phyloP scores from a whole-genome alignment of 2,888 invertebrate genomes.

The Lepidonotus clava region DNA sequence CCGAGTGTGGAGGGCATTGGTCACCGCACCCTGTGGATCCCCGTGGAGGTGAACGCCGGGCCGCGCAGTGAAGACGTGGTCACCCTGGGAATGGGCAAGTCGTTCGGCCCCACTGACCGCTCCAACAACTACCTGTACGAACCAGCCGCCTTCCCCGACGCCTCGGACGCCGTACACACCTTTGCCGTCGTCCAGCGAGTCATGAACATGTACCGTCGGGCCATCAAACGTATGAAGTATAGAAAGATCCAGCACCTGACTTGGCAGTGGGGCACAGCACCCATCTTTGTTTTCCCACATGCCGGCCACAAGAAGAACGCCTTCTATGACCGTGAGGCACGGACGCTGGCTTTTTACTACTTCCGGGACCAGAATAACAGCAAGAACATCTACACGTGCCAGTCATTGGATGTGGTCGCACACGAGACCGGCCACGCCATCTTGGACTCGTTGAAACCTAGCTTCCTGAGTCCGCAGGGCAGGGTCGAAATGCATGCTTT shows the following conservation, averaged over 20 bases:
- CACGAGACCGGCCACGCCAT: constrained; percentile 55
- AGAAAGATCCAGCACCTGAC: constrained; percentile 15
- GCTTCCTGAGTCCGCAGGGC: not conserved
- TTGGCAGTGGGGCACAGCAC: constrained; percentile 51
- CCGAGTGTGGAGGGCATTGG: constrained; percentile 22
- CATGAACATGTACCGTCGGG: constrained; percentile 40
- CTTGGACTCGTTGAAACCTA: constrained; percentile 37
- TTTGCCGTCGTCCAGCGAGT: constrained; percentile 40
- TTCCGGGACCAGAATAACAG: not conserved
- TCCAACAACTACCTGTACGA: constrained; percentile 45
- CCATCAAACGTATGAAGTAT: constrained; percentile 17
- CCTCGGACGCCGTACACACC: constrained; percentile 46
- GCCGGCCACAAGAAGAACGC: constrained; percentile 46
- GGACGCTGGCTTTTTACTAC: constrained; percentile 42
- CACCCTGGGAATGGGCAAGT: constrained; percentile 13
- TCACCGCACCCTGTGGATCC: constrained; percentile 33
- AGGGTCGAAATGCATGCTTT: constrained; percentile 38
- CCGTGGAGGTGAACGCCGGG: constrained; percentile 36
- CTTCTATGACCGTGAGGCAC: not conserved
- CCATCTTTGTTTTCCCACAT: constrained; percentile 21
- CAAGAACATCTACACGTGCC: constrained; percentile 38
- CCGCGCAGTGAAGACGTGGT: constrained; percentile 49
- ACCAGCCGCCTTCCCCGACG: not conserved
- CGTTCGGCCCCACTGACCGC: constrained; percentile 40
- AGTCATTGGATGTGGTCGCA: constrained; percentile 43